Percentiles rank a stretch among this genome's conserved stretches.
Evolutionary conservation across 2,888 invertebrate genomes (phyloP).

Genomic region (Trachelus troglodyta): DNA sequence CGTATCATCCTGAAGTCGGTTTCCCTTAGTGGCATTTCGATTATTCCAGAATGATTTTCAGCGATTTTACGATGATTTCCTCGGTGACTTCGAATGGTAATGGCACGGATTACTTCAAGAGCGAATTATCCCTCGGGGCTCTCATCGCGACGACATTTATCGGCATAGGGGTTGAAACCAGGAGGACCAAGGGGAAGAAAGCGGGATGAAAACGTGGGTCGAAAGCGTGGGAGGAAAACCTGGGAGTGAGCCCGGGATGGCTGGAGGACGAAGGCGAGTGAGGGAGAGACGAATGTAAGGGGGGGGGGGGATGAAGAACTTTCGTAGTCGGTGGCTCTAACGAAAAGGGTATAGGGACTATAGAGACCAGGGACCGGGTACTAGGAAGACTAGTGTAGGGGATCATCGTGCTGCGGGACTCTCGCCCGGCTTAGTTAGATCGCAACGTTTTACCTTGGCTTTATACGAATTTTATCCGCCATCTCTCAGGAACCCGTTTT

Average conservation of each 20-base stretch:
- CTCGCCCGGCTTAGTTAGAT: neutral
- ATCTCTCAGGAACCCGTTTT: neutral
- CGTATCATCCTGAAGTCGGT: neutral
- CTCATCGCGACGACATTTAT: neutral
- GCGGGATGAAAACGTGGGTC: neutral
- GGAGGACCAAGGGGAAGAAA: neutral
- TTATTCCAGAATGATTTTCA: neutral
- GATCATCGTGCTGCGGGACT: neutral
- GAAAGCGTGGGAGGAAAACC: neutral
- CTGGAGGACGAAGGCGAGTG: neutral
- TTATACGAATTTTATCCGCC: neutral
- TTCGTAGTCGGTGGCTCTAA: neutral
- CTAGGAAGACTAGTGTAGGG: neutral
- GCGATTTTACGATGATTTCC: neutral
- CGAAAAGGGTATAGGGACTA: neutral
- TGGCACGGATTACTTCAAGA: neutral
- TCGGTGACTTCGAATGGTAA: neutral
- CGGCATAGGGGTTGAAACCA: neutral
- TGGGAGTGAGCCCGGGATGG: neutral
- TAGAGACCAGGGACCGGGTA: too few species aligned
- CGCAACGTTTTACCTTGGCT: neutral
- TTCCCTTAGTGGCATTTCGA: neutral
- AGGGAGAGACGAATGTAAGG: neutral
- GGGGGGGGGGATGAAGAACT: neutral
- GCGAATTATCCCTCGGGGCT: neutral